A percentile compares a stretch with the other conserved stretches of the same genome.
phyloP scores from a whole-genome alignment of 2,113 vertebrate genomes.

The Struthio camelus region DNA sequence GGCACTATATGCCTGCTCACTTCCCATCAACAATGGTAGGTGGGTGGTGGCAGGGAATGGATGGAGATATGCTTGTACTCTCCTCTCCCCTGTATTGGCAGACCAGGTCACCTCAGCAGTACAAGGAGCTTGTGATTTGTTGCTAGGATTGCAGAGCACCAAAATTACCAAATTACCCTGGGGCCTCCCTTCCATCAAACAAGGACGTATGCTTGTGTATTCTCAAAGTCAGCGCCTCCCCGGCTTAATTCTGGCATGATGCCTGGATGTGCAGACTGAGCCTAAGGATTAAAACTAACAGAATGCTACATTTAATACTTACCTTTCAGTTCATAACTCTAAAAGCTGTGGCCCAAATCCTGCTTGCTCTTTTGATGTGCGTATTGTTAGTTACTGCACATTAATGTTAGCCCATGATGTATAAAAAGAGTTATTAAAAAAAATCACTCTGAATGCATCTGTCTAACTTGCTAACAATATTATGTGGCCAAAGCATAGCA shows the following conservation, averaged over 20 bases:
- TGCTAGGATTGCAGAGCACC: neutral
- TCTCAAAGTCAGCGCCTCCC: neutral
- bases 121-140: neutral
- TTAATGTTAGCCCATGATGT: neutral
- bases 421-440: neutral
- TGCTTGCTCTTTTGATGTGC: neutral
- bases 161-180: neutral
- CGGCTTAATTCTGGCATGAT: neutral
- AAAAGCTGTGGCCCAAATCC: conserved; percentile 8
- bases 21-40: neutral
- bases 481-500: neutral
- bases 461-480: neutral
- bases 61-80: neutral
- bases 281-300: conserved; percentile 5
- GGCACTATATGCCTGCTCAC: rapidly evolving
- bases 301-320: conserved; percentile 14
- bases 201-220: neutral
- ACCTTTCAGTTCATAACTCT: neutral
- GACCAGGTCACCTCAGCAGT: neutral
- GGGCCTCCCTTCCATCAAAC: neutral
- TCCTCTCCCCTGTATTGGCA: neutral
- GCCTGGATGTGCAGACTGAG: neutral
- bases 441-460: neutral
- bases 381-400: neutral
- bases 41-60: neutral